Base-by-base conservation (phyloP, 2,888 invertebrate genomes). In the Clivina fossor region DNA sequence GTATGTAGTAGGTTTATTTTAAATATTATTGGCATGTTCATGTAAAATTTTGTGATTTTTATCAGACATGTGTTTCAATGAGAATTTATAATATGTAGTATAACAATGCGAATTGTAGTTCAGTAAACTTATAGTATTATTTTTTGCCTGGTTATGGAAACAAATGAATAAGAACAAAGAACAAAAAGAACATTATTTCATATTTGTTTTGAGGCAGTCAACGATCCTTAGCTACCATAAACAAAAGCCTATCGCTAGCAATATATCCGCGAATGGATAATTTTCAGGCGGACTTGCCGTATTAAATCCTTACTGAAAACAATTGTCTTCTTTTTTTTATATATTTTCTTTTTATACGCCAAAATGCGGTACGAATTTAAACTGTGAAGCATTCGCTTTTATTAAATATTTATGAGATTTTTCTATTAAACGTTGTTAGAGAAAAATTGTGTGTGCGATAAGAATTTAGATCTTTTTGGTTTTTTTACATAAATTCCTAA, bases 381-480 rank as follows among this genome's bases (percentile, higher is more conserved):
- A 18, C 22, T 4, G 3, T 9, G 24, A 47, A 41, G 44, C 19
- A 8, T 16, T 28, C 20, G 40, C 28, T 49, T 49, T 40, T 35
- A 44, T 44, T 19, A 35, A 35, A 53, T 53, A 37, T 53, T 53
- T 53, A 35, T 53, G 53, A 53, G 44, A 7, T 16, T 50, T 53
- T 44, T 13, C 13, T 51, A 41, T 50, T 30, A 50, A 40, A 33
- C 4, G 13, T 4, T 33, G 13, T 13, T 9, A 2, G 13, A 15
- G 33, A 33, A 33, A n/a, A n/a, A n/a, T n/a, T n/a, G n/a, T n/a
- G n/a, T n/a, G n/a, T n/a, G n/a, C n/a, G n/a, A n/a, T n/a, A n/a
- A n/a, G n/a, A n/a, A n/a, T n/a, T n/a, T n/a, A n/a, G n/a, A n/a
- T n/a, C n/a, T n/a, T n/a, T n/a, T n/a, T n/a, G n/a, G n/a, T n/a